These are phyloP conservation scores for Machaerirhynchus nigripectus DNA, from an alignment of 2,113 vertebrate species.

Conservation along the genomic window DNA sequence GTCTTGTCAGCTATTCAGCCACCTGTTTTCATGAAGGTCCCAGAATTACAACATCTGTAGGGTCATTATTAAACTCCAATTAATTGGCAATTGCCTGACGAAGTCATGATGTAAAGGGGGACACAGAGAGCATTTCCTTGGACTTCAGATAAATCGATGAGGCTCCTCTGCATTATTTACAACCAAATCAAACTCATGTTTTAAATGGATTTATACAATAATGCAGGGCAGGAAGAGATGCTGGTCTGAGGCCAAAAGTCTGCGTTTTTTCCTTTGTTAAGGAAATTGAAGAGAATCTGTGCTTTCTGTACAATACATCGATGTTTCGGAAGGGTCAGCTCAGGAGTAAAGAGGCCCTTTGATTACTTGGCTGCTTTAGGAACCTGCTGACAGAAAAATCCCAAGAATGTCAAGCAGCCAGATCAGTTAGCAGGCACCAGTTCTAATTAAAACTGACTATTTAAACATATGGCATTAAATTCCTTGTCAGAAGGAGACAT, in stretches of 20 bases:
- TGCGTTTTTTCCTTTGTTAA: background rate
- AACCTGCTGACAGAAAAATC: constrained; percentile 44
- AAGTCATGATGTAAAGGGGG: background rate
- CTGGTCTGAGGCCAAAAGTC: background rate
- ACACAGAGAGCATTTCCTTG: background rate
- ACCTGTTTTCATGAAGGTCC: background rate
- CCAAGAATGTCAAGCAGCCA: constrained; percentile 23
- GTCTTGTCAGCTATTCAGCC: background rate
- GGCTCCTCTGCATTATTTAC: background rate
- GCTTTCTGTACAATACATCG: background rate
- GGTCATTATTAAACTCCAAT: background rate
- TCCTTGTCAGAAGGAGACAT: background rate
- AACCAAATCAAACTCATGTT: background rate
- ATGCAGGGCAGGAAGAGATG: background rate
- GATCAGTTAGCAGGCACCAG: background rate
- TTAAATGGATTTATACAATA: background rate
- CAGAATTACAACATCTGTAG: background rate
- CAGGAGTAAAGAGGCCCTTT: background rate
- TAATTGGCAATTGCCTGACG: background rate
- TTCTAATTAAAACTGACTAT: constrained; percentile 8
- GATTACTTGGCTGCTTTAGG: background rate
- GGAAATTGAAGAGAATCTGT: background rate
- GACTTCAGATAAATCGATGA: background rate
- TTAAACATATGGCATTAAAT: background rate
- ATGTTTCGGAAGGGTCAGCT: background rate